phyloP scores from a whole-genome alignment of 2,113 vertebrate genomes.

The Equus quagga region DNA sequence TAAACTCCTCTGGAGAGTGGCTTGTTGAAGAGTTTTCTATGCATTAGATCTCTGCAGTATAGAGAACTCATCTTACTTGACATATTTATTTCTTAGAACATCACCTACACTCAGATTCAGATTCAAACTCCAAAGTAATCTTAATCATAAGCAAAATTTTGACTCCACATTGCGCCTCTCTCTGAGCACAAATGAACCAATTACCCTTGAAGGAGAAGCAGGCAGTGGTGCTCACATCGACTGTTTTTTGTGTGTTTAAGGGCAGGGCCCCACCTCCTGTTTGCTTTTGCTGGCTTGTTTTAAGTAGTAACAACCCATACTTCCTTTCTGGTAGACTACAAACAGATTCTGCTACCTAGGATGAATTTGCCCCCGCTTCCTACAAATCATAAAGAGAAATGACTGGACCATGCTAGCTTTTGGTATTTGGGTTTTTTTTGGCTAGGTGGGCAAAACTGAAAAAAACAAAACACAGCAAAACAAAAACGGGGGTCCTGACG shows the following conservation, averaged over 20 bases:
- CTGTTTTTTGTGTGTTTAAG: neutral
- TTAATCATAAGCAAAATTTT: neutral
- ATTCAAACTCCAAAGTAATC: neutral
- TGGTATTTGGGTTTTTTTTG: neutral
- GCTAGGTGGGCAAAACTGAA: neutral
- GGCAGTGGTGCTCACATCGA: neutral
- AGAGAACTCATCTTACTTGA: neutral
- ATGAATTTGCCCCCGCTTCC: neutral
- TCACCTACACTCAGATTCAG: neutral
- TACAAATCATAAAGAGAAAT: conserved; percentile 3
- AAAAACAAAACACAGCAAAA: conserved; percentile 24
- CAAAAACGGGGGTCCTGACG: neutral
- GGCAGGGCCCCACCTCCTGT: neutral
- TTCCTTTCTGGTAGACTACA: neutral
- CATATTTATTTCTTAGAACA: neutral
- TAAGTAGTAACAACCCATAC: neutral
- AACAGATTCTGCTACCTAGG: neutral
- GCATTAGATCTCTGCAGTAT: neutral
- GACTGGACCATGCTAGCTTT: neutral
- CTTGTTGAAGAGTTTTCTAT: neutral
- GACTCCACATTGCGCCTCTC: neutral
- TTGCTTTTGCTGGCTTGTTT: neutral
- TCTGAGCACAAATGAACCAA: neutral
- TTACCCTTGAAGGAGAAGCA: neutral
- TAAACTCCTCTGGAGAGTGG: neutral